phyloP scores from a whole-genome alignment of 2,113 vertebrate genomes.

The Corydoras sp. region DNA sequence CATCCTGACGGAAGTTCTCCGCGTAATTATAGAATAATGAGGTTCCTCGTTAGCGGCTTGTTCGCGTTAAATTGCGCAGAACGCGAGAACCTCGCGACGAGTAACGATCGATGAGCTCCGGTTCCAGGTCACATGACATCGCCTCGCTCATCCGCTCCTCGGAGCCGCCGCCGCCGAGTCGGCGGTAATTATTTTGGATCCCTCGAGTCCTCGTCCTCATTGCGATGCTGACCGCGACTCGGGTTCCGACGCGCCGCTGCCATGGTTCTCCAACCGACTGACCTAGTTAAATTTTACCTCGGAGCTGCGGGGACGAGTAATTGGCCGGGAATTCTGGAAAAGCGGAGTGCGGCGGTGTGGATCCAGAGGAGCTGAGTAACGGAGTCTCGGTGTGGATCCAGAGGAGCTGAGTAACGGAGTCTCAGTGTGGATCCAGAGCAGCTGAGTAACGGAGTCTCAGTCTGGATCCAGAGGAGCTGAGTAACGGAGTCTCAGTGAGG shows the following conservation, averaged over 20 bases:
- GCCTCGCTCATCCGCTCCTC: neutral
- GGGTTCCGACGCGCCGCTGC: neutral
- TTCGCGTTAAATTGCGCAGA: slow-evolving; percentile 26
- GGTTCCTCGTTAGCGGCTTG: slow-evolving; percentile 23
- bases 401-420: too few relatives aligned
- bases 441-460: too few relatives aligned
- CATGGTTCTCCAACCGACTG: too few relatives aligned
- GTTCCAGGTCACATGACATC: slow-evolving; percentile 16
- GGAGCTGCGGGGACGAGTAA: too few relatives aligned
- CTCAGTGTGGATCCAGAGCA: too few relatives aligned
- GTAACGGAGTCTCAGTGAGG: too few relatives aligned
- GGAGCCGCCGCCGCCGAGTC: neutral
- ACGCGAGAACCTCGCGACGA: slow-evolving; percentile 25
- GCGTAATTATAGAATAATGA: slow-evolving; percentile 26
- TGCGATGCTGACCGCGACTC: slow-evolving; percentile 22
- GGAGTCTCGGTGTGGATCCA: too few relatives aligned
- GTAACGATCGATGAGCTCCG: slow-evolving; percentile 21
- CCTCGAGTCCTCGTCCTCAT: slow-evolving; percentile 23
- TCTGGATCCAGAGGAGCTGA: too few relatives aligned
- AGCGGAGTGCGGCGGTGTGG: too few relatives aligned
- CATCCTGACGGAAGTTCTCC: slow-evolving; percentile 7
- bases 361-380: too few relatives aligned
- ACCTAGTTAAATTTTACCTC: too few relatives aligned
- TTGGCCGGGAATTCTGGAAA: too few relatives aligned
- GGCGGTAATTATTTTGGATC: slow-evolving; percentile 2